A percentile compares a stretch with the other conserved stretches of the same genome.
Conservation (phyloP, 2,888 invertebrate genomes). For the Gerris lacustris region DNA sequence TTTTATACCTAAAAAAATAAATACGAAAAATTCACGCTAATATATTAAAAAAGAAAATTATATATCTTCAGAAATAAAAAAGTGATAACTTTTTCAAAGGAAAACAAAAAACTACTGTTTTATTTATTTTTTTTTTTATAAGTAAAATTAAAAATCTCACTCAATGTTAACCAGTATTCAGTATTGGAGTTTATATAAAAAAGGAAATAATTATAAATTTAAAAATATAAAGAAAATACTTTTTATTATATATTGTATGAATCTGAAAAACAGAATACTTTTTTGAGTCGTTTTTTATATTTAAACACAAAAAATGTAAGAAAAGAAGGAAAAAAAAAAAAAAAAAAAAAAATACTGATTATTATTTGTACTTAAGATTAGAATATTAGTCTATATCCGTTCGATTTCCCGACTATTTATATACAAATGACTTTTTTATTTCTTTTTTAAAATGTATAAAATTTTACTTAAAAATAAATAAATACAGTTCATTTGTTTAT, state of each 20-base stretch:
- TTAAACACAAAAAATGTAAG: conserved; percentile 6
- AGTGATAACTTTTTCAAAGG: no score
- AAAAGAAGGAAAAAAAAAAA: no score
- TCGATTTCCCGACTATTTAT: no score
- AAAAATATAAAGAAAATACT: conserved; percentile 13
- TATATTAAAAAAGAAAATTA: conserved; percentile 20
- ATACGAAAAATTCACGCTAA: conserved; percentile 25
- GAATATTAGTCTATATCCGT: no score
- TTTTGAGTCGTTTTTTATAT: conserved; percentile 22
- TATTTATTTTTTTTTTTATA: no score
- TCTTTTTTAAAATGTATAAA: no score
- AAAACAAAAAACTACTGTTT: no score
- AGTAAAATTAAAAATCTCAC: conserved; percentile 15
- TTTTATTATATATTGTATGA: conserved; percentile 13
- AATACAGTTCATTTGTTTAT: no score
- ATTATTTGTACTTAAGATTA: conserved; percentile 26
- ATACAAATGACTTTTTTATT: no score
- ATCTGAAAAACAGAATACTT: conserved; percentile 19
- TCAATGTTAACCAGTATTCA: conserved; percentile 25
- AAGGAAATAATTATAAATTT: not conserved
- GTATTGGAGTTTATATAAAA: conserved; percentile 27
- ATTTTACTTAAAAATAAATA: no score
- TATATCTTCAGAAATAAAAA: no score
- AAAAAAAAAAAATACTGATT: no score
- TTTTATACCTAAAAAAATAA: conserved; percentile 26